phyloP scores from a whole-genome alignment of 2,797 vertebrate species.

The Dermochelys coriacea region DNA sequence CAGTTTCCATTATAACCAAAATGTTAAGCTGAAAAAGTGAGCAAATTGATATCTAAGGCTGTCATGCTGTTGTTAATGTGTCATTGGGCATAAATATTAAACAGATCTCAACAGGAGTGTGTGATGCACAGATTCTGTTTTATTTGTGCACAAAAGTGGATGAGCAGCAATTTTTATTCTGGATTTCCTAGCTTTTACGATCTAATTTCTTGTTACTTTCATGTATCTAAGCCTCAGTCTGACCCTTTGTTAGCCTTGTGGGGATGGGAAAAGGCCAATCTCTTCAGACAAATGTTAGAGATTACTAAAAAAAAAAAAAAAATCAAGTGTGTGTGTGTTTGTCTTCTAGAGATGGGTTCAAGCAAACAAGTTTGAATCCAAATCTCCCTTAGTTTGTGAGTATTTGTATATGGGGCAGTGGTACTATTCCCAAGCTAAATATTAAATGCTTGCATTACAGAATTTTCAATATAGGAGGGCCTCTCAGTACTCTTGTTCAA shows the following conservation, averaged over 20 bases:
- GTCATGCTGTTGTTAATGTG: background rate
- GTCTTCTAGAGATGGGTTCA: conserved; percentile 15
- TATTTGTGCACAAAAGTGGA: background rate
- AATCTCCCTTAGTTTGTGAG: background rate
- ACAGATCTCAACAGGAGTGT: background rate
- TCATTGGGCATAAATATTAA: background rate
- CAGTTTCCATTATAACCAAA: conserved; percentile 36
- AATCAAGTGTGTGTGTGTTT: background rate
- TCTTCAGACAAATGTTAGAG: background rate
- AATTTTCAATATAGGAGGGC: background rate
- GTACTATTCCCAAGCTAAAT: conserved; percentile 1
- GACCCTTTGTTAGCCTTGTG: conserved; percentile 4
- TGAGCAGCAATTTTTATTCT: background rate
- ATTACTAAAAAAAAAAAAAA: background rate
- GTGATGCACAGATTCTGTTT: background rate
- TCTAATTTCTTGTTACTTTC: conserved; percentile 8
- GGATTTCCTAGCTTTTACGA: background rate
- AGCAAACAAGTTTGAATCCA: background rate
- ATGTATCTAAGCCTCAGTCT: background rate
- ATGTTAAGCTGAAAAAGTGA: conserved; percentile 17
- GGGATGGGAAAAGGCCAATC: background rate
- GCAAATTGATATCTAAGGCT: background rate
- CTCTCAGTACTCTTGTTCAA: background rate
- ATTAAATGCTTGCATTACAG: conserved; percentile 28
- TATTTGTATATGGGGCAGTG: conserved; percentile 3